Evolutionary conservation across 2,888 invertebrate genomes (phyloP).

Genomic region (Drepanosiphum platanoidis): DNA sequence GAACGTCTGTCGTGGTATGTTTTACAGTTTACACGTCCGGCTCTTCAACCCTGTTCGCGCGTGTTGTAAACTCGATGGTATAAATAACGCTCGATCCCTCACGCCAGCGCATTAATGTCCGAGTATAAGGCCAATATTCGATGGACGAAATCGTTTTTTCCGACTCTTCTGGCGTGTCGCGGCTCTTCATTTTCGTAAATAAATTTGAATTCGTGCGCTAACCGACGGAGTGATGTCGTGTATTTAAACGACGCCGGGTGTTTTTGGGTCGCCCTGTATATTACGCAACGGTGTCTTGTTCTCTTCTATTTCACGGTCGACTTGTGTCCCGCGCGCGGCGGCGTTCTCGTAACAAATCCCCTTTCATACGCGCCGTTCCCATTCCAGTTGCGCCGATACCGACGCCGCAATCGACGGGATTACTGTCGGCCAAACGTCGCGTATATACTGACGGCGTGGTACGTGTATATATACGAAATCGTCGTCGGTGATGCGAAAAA

Average conservation of each 20-base stretch:
- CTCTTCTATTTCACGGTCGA: slow-evolving; percentile 34
- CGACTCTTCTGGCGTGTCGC: too few species aligned
- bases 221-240: too few species aligned
- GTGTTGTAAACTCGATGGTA: neutral
- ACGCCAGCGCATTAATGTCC: too few species aligned
- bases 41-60: neutral
- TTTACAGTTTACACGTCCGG: too few species aligned
- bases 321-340: neutral
- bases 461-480: slow-evolving; percentile 10
- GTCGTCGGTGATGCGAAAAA: slow-evolving; percentile 44
- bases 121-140: too few species aligned
- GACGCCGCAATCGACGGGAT: neutral
- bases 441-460: neutral
- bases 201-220: too few species aligned
- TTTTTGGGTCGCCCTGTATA: too few species aligned
- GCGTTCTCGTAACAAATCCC: slow-evolving; percentile 17
- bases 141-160: too few species aligned
- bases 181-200: too few species aligned
- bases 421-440: slow-evolving; percentile 30
- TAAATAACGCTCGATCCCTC: neutral
- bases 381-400: neutral
- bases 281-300: neutral
- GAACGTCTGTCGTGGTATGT: neutral
- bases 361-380: neutral
- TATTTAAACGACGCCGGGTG: too few species aligned